Evolutionary conservation across 2,113 vertebrate species (phyloP).

Genomic region (Genyomyrus donnyi): DNA sequence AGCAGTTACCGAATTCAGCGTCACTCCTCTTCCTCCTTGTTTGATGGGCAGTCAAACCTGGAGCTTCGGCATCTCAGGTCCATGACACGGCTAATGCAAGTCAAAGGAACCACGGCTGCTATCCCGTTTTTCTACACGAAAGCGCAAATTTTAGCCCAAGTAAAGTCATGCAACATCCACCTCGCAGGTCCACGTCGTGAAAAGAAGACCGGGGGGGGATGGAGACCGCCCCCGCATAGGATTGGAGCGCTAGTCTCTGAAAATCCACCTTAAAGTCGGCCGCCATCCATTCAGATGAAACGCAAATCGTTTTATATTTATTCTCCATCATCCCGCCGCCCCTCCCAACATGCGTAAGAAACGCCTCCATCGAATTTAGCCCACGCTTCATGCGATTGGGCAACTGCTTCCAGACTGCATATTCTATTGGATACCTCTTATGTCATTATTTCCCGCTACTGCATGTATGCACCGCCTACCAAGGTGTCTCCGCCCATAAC

Average conservation of each 20-base stretch:
- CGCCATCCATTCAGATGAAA: conserved; percentile 25
- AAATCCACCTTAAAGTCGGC: conserved; percentile 28
- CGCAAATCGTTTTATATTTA: conserved; percentile 32
- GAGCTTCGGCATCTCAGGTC: not conserved
- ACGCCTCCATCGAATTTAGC: not conserved
- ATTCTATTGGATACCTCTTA: not conserved
- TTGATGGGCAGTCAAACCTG: not conserved
- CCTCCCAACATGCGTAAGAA: not conserved
- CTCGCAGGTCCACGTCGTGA: conserved; percentile 39
- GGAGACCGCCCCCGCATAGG: conserved; percentile 50
- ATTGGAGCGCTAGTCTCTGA: conserved; percentile 46
- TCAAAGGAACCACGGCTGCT: not conserved
- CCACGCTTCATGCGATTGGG: not conserved
- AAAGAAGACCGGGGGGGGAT: conserved; percentile 42
- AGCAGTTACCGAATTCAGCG: not conserved
- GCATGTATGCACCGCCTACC: not conserved
- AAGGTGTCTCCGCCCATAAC: not conserved
- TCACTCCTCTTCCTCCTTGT: not conserved
- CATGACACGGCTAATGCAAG: not conserved
- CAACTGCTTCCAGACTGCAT: not conserved
- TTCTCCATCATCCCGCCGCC: not conserved
- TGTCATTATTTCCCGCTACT: not conserved
- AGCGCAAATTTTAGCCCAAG: not conserved
- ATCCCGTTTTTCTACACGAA: not conserved
- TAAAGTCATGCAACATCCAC: conserved; percentile 24